Evolutionary conservation across 2,888 invertebrate genomes (phyloP).

Genomic region (Sesia apiformis): DNA sequence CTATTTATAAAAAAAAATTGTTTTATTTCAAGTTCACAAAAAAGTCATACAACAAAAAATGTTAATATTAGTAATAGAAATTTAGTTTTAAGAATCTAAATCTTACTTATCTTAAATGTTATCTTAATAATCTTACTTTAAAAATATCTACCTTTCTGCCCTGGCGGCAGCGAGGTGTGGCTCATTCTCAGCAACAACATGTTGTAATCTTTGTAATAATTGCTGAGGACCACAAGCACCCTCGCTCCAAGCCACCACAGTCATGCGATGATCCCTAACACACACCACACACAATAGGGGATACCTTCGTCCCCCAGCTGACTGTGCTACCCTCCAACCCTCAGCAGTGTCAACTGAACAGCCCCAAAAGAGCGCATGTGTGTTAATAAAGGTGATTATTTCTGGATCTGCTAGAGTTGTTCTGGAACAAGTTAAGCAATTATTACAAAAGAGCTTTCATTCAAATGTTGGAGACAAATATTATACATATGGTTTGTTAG

Average conservation of each 20-base stretch:
- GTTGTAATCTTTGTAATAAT: constrained; percentile 81
- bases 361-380: constrained; percentile 93
- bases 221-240: constrained; percentile 85
- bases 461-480: neutral
- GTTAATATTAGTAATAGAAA: no score
- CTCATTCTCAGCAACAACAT: constrained; percentile 90
- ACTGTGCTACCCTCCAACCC: constrained; percentile 93
- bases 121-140: no score
- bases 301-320: constrained; percentile 84
- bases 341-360: constrained; percentile 92
- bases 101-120: no score
- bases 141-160: constrained; percentile 80
- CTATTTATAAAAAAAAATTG: no score
- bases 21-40: no score
- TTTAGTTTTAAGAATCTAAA: no score
- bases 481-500: neutral
- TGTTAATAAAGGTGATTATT: constrained; percentile 87
- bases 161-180: constrained; percentile 89
- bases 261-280: constrained; percentile 93
- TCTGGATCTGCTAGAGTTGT: constrained; percentile 81
- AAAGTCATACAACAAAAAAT: neutral
- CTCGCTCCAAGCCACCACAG: constrained; percentile 92
- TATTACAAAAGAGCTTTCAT: neutral
- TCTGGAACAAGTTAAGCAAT: constrained; percentile 42
- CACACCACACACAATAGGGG: constrained; percentile 94